Evolutionary conservation across 2,113 vertebrate species (phyloP).

Genomic region (Lycocorax pyrrhopterus): DNA sequence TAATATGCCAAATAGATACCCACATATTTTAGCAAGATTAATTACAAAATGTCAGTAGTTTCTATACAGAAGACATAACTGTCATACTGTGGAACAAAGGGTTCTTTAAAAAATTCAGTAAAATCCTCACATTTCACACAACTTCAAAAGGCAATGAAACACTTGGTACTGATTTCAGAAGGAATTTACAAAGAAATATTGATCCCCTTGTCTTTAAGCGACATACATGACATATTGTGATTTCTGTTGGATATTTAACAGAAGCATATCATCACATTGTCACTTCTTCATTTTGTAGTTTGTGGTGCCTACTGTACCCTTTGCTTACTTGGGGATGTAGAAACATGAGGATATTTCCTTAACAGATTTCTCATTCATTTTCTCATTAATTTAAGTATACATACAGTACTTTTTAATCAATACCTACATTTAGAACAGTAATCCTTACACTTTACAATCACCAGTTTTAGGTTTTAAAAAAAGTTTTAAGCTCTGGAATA

Average conservation of each 20-base stretch:
- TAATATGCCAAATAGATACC: not conserved
- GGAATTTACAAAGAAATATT: not conserved
- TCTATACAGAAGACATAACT: conserved; percentile 4
- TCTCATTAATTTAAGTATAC: not conserved
- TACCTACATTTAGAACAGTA: not conserved
- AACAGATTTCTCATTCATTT: not conserved
- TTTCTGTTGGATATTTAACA: conserved; percentile 17
- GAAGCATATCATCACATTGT: not conserved
- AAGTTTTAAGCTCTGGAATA: not conserved
- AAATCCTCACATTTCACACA: not conserved
- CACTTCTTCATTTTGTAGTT: not conserved
- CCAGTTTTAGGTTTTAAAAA: not conserved
- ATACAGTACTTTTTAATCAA: not conserved
- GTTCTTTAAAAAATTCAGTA: not conserved
- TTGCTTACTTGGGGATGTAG: not conserved
- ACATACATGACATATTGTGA: not conserved
- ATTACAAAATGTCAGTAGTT: not conserved
- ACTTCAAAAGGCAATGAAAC: conserved; percentile 5
- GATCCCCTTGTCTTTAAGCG: not conserved
- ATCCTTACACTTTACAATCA: not conserved
- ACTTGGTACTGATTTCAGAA: not conserved
- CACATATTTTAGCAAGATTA: not conserved
- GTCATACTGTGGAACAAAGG: not conserved
- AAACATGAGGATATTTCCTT: not conserved
- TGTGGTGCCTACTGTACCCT: not conserved